Evolutionary conservation across 2,113 vertebrate genomes (phyloP).

Genomic region (Scatophagus argus): DNA sequence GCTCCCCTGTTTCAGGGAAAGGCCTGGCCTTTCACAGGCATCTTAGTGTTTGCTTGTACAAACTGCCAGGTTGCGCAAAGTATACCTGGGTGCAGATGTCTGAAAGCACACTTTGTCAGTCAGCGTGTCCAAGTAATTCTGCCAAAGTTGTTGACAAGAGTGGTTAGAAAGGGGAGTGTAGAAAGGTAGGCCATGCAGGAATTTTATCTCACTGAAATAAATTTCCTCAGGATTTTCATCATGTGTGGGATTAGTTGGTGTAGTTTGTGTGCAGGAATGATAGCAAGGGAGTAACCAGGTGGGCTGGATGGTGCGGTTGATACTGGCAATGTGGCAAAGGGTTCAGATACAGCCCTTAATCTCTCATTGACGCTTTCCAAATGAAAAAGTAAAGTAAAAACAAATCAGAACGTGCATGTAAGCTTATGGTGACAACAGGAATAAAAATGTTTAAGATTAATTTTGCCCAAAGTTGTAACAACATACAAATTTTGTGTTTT

Average conservation of each 20-base stretch:
- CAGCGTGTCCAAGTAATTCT: slow-evolving; percentile 60
- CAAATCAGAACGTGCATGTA: background rate
- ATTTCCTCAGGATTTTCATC: slow-evolving; percentile 43
- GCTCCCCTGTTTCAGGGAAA: slow-evolving; percentile 63
- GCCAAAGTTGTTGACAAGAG: slow-evolving; percentile 65
- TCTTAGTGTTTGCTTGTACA: slow-evolving; percentile 75
- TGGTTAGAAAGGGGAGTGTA: slow-evolving; percentile 41
- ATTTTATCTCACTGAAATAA: slow-evolving; percentile 48
- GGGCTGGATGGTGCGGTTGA: background rate
- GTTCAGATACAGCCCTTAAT: background rate
- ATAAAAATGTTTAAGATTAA: background rate
- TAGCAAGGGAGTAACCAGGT: slow-evolving; percentile 12
- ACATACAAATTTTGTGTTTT: background rate
- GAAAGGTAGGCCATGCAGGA: slow-evolving; percentile 20
- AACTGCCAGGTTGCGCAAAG: slow-evolving; percentile 72
- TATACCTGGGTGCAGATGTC: slow-evolving; percentile 50
- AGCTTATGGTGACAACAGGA: background rate
- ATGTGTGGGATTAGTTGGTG: background rate
- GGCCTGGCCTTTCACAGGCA: slow-evolving; percentile 74
- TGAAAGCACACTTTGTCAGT: slow-evolving; percentile 75
- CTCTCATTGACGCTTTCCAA: background rate
- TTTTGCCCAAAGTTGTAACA: background rate
- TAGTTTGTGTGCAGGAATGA: background rate
- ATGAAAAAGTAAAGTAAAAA: too few species aligned
- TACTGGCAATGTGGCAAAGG: background rate